These are phyloP conservation scores for Arothron firmamentum DNA, from an alignment of 2,113 vertebrate species.

Conservation along the genomic window DNA sequence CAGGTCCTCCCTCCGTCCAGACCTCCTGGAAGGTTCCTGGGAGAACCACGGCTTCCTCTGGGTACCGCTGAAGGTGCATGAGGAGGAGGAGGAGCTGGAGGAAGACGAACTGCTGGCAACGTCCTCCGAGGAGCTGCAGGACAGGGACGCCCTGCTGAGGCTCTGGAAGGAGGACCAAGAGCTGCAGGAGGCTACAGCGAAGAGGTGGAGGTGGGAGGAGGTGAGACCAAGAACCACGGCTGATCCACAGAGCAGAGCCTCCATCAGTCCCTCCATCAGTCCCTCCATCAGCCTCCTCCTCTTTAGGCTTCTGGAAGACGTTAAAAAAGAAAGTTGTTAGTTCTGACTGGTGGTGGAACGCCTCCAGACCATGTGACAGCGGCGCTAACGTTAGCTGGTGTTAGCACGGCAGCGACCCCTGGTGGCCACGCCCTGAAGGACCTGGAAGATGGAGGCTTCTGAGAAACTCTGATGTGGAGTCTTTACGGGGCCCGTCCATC, in stretches of 20 bases:
- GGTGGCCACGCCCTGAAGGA: no score
- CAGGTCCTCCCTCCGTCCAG: no score
- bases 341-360: no score
- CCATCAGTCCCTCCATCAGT: no score
- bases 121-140: constrained; percentile 83
- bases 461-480: constrained; percentile 21
- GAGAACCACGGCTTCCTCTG: constrained; percentile 82
- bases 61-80: constrained; percentile 81
- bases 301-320: no score
- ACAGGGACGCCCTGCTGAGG: constrained; percentile 83
- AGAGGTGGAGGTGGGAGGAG: neutral
- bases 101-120: constrained; percentile 86
- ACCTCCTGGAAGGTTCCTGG: constrained; percentile 76
- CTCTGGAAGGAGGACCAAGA: constrained; percentile 87
- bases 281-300: no score
- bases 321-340: no score
- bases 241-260: constrained; percentile 35
- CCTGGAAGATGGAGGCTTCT: no score
- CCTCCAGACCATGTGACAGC: no score
- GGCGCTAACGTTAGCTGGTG: no score
- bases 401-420: no score
- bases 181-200: constrained; percentile 73
- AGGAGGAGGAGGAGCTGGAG: constrained; percentile 85
- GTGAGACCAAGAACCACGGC: constrained; percentile 49
- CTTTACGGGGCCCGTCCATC: constrained; percentile 43